Conservation (phyloP, 2,797 vertebrate genomes). For the Mus spretus region DNA sequence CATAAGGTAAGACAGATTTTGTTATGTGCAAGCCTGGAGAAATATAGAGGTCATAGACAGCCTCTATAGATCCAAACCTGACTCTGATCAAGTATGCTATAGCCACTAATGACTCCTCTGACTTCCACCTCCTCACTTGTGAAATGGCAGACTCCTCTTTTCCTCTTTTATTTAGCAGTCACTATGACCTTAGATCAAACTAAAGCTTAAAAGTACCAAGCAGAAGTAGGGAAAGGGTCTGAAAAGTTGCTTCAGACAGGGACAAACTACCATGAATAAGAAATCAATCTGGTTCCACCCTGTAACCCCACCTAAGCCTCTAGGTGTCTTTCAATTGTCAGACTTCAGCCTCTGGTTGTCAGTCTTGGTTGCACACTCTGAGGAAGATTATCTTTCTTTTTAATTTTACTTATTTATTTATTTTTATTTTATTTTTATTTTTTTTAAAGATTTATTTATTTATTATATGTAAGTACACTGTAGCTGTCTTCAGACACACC, state of each 20-base stretch:
- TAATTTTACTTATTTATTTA: too few relatives aligned
- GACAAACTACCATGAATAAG: background rate
- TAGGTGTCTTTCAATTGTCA: background rate
- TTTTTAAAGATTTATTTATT: too few relatives aligned
- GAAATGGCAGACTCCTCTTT: background rate
- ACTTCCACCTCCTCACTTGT: background rate
- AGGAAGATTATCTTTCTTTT: slow-evolving; percentile 18
- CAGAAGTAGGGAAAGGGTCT: background rate
- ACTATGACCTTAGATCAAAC: background rate
- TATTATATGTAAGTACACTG: too few relatives aligned
- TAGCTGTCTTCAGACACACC: too few relatives aligned
- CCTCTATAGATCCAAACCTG: background rate
- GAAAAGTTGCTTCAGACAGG: slow-evolving; percentile 11
- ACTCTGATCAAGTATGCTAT: background rate
- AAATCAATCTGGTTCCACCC: background rate
- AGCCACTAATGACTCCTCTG: background rate
- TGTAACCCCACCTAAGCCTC: slow-evolving; percentile 35
- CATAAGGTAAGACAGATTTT: background rate
- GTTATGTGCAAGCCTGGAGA: background rate
- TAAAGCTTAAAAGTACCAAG: slow-evolving; percentile 25
- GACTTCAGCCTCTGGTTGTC: background rate
- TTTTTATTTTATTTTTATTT: too few relatives aligned
- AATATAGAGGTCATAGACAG: background rate
- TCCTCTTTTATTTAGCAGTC: background rate
- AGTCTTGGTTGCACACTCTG: background rate